phyloP scores from a whole-genome alignment of 2,113 vertebrate genomes.

The Neolamprologus kungweensis region DNA sequence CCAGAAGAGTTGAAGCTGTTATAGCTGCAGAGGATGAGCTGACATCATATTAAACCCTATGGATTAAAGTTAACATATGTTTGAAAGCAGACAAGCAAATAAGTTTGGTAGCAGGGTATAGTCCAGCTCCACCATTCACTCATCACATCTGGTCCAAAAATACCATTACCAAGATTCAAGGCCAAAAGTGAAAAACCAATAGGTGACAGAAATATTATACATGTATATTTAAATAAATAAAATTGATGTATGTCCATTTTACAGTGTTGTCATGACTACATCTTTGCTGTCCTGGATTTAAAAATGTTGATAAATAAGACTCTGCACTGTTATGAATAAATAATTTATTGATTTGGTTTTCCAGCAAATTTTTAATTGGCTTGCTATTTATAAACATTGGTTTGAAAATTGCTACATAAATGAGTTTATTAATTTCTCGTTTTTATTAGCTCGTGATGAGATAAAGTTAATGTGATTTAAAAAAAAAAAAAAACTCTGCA shows the following conservation, averaged over 20 bases:
- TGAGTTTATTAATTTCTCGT: not conserved
- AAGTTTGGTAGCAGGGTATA: not conserved
- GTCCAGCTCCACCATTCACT: not conserved
- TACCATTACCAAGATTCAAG: not conserved
- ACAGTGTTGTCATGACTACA: not conserved
- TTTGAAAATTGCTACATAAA: not conserved
- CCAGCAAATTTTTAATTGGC: not conserved
- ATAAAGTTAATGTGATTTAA: fast-evolving
- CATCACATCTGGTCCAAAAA: not conserved
- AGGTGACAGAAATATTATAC: not conserved
- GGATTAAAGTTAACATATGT: not conserved
- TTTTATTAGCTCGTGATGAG: not conserved
- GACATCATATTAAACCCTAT: not conserved
- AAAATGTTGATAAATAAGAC: not conserved
- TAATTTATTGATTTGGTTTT: not conserved
- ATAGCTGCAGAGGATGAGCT: not conserved
- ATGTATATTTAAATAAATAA: not conserved
- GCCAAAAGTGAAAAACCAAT: not conserved
- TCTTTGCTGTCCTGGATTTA: not conserved
- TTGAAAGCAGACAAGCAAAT: not conserved
- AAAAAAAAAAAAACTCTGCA: not conserved
- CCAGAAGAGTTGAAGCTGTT: not conserved
- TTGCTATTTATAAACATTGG: not conserved
- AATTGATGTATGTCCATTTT: not conserved
- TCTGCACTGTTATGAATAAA: not conserved